Percentiles rank a stretch among this genome's conserved stretches.
Evolutionary conservation across 2,888 invertebrate species (phyloP).

Genomic region (Plebejus melissa): DNA sequence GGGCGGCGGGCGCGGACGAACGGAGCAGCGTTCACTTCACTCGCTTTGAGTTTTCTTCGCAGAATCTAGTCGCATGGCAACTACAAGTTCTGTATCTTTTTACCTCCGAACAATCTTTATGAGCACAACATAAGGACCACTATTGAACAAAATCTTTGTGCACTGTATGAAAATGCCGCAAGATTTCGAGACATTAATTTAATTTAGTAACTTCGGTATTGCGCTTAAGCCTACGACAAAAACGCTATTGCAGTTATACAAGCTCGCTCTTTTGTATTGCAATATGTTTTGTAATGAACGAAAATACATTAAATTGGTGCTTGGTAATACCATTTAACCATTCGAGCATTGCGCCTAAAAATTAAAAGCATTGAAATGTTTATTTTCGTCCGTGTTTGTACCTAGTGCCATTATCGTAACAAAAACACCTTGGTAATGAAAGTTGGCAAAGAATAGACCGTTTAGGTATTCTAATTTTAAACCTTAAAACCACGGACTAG

Average conservation of each 20-base stretch:
- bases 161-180: conserved; percentile 42
- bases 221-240: conserved; percentile 29
- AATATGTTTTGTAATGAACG: conserved; percentile 11
- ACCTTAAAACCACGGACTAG: neutral
- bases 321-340: conserved; percentile 1
- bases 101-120: neutral
- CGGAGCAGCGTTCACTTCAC: conserved; percentile 35
- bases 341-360: conserved; percentile 21
- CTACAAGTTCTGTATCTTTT: conserved; percentile 39
- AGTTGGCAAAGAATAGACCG: neutral
- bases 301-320: conserved; percentile 17
- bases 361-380: neutral
- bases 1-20: conserved; percentile 60
- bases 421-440: neutral
- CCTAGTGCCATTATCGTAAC: neutral
- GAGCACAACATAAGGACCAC: neutral
- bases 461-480: neutral
- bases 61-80: conserved; percentile 75
- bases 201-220: conserved; percentile 30
- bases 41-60: conserved; percentile 67
- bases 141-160: neutral
- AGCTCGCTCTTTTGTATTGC: conserved; percentile 27
- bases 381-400: conserved; percentile 1
- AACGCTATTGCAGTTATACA: conserved; percentile 26
- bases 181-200: conserved; percentile 33